These are phyloP conservation scores for Sylvia borin DNA, from an alignment of 2,797 vertebrate genomes.

Conservation along the genomic window DNA sequence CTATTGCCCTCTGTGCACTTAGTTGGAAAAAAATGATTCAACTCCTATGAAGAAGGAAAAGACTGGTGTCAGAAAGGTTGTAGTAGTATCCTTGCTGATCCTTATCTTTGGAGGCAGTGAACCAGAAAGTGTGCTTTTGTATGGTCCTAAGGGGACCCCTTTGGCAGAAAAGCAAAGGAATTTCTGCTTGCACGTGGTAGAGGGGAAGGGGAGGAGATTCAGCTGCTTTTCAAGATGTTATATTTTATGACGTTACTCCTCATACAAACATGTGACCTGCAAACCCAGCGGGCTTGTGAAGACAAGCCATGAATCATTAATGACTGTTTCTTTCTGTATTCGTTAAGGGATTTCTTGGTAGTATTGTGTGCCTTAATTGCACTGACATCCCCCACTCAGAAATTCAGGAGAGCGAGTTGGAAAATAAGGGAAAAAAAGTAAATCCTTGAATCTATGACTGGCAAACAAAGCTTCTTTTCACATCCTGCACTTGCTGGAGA, in stretches of 20 bases:
- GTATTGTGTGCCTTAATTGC: constrained; percentile 53
- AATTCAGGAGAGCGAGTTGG: background rate
- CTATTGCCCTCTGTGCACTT: background rate
- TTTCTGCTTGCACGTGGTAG: background rate
- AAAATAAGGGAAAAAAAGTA: background rate
- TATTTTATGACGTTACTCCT: background rate
- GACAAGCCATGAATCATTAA: constrained; percentile 70
- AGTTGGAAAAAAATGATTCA: constrained; percentile 19
- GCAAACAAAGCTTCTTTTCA: constrained; percentile 23
- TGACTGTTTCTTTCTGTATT: constrained; percentile 57
- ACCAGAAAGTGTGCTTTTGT: constrained; percentile 27
- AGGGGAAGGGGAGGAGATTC: constrained; percentile 28
- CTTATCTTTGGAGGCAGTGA: constrained; percentile 14
- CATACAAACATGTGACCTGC: constrained; percentile 1
- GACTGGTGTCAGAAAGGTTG: constrained; percentile 32
- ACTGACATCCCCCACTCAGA: constrained; percentile 34
- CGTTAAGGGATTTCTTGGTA: constrained; percentile 54
- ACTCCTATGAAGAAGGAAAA: constrained; percentile 2
- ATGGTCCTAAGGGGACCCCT: background rate
- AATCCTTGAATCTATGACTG: background rate
- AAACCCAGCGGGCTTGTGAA: constrained; percentile 18
- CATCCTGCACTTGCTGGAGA: background rate
- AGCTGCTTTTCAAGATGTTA: constrained; percentile 37
- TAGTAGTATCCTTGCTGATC: background rate
- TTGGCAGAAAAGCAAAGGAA: background rate